These are phyloP conservation scores for Cotesia vestalis DNA, from an alignment of 1,140 invertebrate genomes.

Conservation along the genomic window DNA sequence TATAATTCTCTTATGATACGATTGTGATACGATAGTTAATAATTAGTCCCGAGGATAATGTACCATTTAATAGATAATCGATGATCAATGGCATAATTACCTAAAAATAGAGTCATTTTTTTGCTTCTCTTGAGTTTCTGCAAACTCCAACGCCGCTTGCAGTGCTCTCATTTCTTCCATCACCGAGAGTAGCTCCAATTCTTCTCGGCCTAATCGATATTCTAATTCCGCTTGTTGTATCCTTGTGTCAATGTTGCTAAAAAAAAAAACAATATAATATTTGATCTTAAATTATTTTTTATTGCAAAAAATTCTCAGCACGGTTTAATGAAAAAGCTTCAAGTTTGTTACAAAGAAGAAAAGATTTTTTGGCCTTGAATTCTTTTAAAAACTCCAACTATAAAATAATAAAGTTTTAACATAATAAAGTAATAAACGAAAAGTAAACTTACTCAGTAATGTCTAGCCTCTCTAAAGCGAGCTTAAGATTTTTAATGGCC, in stretches of 20 bases:
- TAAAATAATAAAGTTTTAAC: not conserved
- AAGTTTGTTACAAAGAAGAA: not conserved
- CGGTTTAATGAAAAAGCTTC: not conserved
- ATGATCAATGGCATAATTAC: constrained; percentile 57
- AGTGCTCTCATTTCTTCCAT: constrained; percentile 84
- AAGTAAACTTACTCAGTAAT: constrained; percentile 78
- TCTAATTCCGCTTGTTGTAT: constrained; percentile 90
- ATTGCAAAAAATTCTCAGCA: not conserved
- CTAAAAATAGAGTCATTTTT: constrained; percentile 72
- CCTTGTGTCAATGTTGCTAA: constrained; percentile 87
- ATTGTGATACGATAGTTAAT: too few species aligned
- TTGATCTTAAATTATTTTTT: too few species aligned
- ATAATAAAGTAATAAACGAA: constrained; percentile 21
- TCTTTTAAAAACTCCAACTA: too few species aligned
- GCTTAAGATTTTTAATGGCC: constrained; percentile 79
- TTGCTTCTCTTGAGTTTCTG: constrained; percentile 64
- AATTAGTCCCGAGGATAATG: too few species aligned
- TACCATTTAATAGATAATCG: not conserved
- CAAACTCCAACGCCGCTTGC: constrained; percentile 79
- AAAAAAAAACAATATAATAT: constrained; percentile 50
- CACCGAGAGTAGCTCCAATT: constrained; percentile 83
- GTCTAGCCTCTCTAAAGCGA: constrained; percentile 78
- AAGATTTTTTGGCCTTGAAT: too few species aligned
- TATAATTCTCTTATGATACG: too few species aligned
- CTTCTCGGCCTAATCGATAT: constrained; percentile 86